These are phyloP conservation scores for Eulacestoma nigropectus DNA, from an alignment of 2,113 vertebrate species.

Conservation along the genomic window DNA sequence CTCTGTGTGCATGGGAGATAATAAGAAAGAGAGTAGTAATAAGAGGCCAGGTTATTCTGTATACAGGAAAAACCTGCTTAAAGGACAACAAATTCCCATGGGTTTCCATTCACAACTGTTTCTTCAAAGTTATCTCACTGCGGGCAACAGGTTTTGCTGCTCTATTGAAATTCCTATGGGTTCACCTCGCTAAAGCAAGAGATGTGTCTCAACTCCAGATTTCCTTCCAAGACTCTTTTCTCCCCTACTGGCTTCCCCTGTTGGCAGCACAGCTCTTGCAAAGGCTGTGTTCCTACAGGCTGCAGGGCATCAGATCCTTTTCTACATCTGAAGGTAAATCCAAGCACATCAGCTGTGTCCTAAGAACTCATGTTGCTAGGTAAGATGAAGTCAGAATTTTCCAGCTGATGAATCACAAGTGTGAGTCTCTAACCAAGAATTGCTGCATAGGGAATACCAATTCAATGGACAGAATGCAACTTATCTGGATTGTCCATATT, in stretches of 20 bases:
- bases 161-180: neutral
- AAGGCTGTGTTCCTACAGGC: neutral
- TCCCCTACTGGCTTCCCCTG: neutral
- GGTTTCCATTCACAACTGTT: neutral
- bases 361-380: neutral
- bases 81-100: slow-evolving; percentile 1
- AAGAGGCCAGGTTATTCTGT: neutral
- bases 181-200: neutral
- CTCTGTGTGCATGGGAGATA: neutral
- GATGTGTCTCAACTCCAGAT: neutral
- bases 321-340: neutral
- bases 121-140: slow-evolving; percentile 18
- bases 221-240: neutral
- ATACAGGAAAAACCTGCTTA: slow-evolving; percentile 44
- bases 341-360: neutral
- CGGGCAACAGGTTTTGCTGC: neutral
- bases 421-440: neutral
- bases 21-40: neutral
- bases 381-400: neutral
- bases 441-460: neutral
- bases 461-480: neutral
- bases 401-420: neutral
- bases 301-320: neutral
- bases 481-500: neutral
- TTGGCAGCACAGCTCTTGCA: neutral